phyloP scores from a whole-genome alignment of 2,888 invertebrate species.

The Cheilosia scutellata region DNA sequence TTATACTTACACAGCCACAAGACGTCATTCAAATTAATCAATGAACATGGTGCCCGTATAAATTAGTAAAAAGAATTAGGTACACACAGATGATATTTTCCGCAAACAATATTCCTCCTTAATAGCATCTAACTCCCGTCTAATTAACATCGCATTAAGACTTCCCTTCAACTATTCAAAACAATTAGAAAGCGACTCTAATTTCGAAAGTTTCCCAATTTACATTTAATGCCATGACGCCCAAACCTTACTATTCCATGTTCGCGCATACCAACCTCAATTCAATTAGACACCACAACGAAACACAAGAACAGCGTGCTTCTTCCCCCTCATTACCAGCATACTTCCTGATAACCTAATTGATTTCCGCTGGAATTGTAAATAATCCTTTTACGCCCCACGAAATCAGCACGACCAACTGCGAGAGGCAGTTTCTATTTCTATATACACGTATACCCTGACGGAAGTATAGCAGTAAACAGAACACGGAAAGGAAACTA shows the following conservation, averaged over 20 bases:
- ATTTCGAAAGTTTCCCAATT: conserved; percentile 53
- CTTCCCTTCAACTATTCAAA: conserved; percentile 27
- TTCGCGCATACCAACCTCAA: background rate
- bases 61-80: background rate
- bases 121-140: conserved; percentile 17
- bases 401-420: conserved; percentile 14
- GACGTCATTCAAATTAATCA: too few relatives aligned
- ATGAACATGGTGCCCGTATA: background rate
- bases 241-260: background rate
- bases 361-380: conserved; percentile 61
- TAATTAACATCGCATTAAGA: conserved; percentile 44
- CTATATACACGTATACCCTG: background rate
- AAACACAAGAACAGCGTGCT: background rate
- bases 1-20: too few relatives aligned
- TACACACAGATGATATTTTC: background rate
- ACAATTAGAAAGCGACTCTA: conserved; percentile 48
- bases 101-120: background rate
- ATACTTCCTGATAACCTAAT: conserved; percentile 54
- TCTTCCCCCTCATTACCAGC: background rate
- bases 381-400: conserved; percentile 43
- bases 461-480: background rate
- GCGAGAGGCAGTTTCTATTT: background rate
- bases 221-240: conserved; percentile 25
- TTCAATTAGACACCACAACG: conserved; percentile 36
- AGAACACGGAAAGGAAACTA: conserved; percentile 4